Evolutionary conservation across 2,113 vertebrate genomes (phyloP).

Genomic region (Alaudala cheleensis): DNA sequence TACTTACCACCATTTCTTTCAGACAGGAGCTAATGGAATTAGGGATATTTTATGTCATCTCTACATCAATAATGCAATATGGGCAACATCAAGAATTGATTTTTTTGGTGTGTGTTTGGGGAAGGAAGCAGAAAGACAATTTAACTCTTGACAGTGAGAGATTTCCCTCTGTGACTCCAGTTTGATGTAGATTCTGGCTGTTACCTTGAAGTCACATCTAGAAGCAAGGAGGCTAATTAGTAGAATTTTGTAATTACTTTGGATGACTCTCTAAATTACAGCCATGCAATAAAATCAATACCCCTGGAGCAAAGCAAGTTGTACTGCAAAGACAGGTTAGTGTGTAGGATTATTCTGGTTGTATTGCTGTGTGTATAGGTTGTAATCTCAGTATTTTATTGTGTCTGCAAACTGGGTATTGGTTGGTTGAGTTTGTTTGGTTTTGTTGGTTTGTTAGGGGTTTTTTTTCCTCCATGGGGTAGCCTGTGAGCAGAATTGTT

Average conservation of each 20-base stretch:
- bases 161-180: not conserved
- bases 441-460: not conserved
- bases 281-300: not conserved
- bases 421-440: not conserved
- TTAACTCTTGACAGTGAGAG: not conserved
- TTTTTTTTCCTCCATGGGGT: not conserved
- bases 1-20: constrained; percentile 33
- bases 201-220: constrained; percentile 31
- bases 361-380: not conserved
- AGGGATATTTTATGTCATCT: constrained; percentile 55
- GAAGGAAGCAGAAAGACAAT: not conserved
- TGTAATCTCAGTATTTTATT: not conserved
- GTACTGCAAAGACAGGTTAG: not conserved
- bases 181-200: not conserved
- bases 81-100: constrained; percentile 45
- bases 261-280: not conserved
- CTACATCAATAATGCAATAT: constrained; percentile 63
- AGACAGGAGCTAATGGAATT: constrained; percentile 64
- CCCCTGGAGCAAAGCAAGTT: not conserved
- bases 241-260: not conserved
- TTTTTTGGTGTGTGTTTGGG: not conserved
- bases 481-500: not conserved
- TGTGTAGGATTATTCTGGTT: not conserved
- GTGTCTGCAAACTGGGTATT: not conserved
- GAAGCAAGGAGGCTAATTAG: not conserved